phyloP scores from a whole-genome alignment of 2,113 vertebrate genomes.

The Lichenostomus cassidix region DNA sequence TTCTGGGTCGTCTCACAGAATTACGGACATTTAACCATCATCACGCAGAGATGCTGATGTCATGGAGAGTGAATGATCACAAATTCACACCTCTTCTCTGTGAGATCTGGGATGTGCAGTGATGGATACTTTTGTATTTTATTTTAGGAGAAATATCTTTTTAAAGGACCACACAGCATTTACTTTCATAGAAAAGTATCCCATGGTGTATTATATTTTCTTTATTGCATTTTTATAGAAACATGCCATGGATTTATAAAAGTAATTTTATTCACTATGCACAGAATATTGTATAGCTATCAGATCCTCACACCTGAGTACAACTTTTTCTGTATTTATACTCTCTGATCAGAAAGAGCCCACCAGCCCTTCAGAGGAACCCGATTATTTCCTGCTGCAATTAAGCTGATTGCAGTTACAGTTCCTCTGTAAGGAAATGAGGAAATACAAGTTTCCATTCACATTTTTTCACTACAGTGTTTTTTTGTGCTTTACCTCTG shows the following conservation, averaged over 20 bases:
- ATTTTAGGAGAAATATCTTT: background rate
- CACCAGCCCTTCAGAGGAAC: background rate
- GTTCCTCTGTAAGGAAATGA: background rate
- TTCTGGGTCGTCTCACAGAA: constrained; percentile 93
- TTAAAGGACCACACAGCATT: constrained; percentile 11
- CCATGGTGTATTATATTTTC: background rate
- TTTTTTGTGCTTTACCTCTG: background rate
- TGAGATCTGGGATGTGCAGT: constrained; percentile 98
- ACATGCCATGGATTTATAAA: background rate
- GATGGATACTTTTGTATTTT: background rate
- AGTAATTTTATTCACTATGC: constrained; percentile 10
- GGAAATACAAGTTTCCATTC: background rate
- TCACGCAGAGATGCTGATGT: constrained; percentile 93
- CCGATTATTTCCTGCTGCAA: background rate
- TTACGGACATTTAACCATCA: constrained; percentile 94
- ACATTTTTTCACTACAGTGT: background rate
- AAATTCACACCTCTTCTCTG: constrained; percentile 98
- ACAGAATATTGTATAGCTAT: constrained; percentile 18
- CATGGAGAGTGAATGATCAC: constrained; percentile 92
- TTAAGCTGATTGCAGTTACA: background rate
- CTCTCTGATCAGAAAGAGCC: constrained; percentile 21
- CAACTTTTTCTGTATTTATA: constrained; percentile 7
- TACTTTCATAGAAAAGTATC: background rate
- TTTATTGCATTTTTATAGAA: constrained; percentile 53
- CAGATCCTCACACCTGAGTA: background rate